Evolutionary conservation across 2,888 invertebrate species (phyloP), one percentile per base, ranked within the genome.

Genomic region (Ophion ellenae): DNA sequence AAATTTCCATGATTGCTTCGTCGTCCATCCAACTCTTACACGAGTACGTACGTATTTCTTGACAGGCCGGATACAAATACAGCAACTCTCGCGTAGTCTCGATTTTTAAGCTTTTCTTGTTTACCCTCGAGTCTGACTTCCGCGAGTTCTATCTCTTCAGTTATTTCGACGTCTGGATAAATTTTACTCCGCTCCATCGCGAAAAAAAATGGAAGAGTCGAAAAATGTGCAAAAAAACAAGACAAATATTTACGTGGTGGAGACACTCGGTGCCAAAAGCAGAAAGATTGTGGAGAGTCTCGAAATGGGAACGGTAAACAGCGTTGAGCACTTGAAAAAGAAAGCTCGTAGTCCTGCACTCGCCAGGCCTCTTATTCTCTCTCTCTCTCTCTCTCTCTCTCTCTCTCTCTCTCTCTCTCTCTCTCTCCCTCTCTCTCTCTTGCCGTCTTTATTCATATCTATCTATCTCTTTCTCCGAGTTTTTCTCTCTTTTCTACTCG

Each of bases 191-290:
- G 53, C 7, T 20, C 28, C n/a, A 47, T n/a, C 2, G 53, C 32
- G 24, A 40, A 57, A 28, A 32, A 57, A 40, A 45, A n/a, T 32
- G 66, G 64, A 28, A 40, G 59, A 73, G 71, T 57, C 66, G 36
- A 81, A 74, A 70, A 83, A 77, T 64, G 53, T 47, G 73, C 24
- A 24, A 64, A 79, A 69, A 57, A 45, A 79, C 70, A 53, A 36
- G 83, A 75, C 83, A 79, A 84, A 84, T 83, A 83, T 84, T 84
- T 83, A 79, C 70, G 67, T 11, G 74, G 57, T 59, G 75, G 75
- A 71, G 80, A 76, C 70, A 85, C 71, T 85, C 71, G 83, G 69
- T 81, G 83, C 81, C 86, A 86, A 74, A 74, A 78, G 75, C 86
- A 86, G 80, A 81, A 74, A 83, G 20, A 76, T 70, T 24, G 24